Evolutionary conservation across 2,113 vertebrate genomes (phyloP), one percentile per base, ranked within the genome.

Genomic region (human): DNA sequence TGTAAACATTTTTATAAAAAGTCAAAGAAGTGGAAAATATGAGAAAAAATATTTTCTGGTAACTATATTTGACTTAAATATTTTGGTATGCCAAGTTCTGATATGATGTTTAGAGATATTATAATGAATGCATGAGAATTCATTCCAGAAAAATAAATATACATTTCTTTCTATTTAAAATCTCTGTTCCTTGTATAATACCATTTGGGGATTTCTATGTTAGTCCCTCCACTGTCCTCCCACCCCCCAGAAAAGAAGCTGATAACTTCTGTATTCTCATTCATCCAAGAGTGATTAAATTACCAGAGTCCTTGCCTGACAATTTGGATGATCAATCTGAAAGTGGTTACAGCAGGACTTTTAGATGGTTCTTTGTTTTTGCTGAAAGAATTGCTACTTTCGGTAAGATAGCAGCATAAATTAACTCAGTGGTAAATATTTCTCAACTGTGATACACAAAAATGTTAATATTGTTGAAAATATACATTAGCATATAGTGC

Each of bases 51-150:
- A 61, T 45, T 91, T 93, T 64, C 43, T 87, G 25, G 9, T 52
- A 83, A 57, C 8, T 40, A 59, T 38, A 68, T 61, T 89, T 96
- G 40, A 94, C 68, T 12, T 89, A 89, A 93, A 57, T 87, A 89
- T 91, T 93, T 84, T 81, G 30, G 50, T 18, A 35, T 52, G 50
- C 30, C 35, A 75, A 40, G 52, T 93, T 94, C 27, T 75, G 30
- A 55, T 76, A 48, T 12, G 57, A 84, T 86, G 92, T 95, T 92
- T 88, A 38, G 93, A 94, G 20, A 66, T n/a, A 61, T 61, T 79
- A 4, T 81, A 84, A 88, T 25, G 18, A 84, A 93, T 50, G 32
- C 14, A 57, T 22, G 45, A 83, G 22, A 93, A 93, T 93, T 79
- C 16, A 88, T 79, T 48, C 23, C 55, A 93, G 48, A 70, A 94